Evolutionary conservation across 2,113 vertebrate species (phyloP), one percentile per base, ranked within the genome.

Genomic region (Pyxicephalus adspersus): DNA sequence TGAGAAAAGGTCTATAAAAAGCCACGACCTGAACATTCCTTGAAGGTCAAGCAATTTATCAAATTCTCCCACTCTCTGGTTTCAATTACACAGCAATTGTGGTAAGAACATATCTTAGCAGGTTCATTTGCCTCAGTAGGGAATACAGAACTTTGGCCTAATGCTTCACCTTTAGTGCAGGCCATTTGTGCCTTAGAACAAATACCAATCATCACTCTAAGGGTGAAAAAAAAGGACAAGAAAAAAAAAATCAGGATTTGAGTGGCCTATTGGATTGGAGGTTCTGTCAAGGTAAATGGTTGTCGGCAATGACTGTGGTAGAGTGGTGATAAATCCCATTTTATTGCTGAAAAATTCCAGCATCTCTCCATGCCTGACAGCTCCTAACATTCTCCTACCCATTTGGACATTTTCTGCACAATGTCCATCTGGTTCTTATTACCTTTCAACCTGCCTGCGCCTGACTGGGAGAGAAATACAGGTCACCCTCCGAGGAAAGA

Each of bases 391-490:
- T 97, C 95, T 95, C 92, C 91, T 94, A 95, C 94, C 93, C 95
- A 94, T 96, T 95, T 94, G 92, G 95, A 95, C 95, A 96, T 95
- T 97, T 96, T 96, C 94, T 93, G 93, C 90, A 91, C 94, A 90
- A 88, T 94, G 95, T 96, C 96, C 96, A 98, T 98, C 96, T 99
- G 97, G 95, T 94, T 95, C 96, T 97, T 95, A 98, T 98, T 98
- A 98, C 92, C 86, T 91, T 91, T 92, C 91, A 93, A 94, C 94
- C 92, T 94, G 92, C 90, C 89, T 90, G 90, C 87, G 93, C 94
- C 94, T 92, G 93, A 94, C 93, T 92, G 90, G 88, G 86, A 92
- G 91, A 91, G 92, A 88, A 88, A 89, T 85, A 87, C 90, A 92
- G 89, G 89, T 95, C 92, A 94, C 89, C 92, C 91, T 86, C 83